Evolutionary conservation across 2,888 invertebrate species (phyloP).

Genomic region (Idaea aversata): DNA sequence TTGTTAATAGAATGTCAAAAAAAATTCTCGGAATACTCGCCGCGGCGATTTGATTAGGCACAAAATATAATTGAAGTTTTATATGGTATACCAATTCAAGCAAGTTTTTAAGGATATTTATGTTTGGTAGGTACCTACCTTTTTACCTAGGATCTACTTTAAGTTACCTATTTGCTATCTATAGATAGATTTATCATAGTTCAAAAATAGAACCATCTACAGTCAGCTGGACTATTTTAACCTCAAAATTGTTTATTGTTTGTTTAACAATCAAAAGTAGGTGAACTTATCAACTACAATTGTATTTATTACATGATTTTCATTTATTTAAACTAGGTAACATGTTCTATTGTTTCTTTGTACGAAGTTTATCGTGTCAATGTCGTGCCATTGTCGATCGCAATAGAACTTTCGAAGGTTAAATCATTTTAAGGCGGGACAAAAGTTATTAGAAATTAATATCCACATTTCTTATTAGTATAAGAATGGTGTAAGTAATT

Average conservation of each 20-base stretch:
- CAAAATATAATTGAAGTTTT: no score
- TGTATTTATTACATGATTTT: neutral
- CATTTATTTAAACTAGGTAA: neutral
- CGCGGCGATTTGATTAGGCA: no score
- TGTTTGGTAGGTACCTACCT: no score
- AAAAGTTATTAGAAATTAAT: neutral
- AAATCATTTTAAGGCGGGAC: neutral
- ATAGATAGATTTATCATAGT: neutral
- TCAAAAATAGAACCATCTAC: neutral
- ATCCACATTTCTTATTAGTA: neutral
- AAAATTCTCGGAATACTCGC: no score
- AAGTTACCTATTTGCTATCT: no score
- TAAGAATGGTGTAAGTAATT: neutral
- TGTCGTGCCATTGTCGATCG: neutral
- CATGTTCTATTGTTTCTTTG: neutral
- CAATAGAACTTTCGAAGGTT: neutral
- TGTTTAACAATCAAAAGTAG: neutral
- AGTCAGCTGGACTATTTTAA: neutral
- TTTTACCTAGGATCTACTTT: no score
- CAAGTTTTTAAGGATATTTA: no score
- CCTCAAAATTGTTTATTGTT: neutral
- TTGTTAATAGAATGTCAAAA: no score
- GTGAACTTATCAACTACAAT: neutral
- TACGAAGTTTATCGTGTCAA: slow-evolving; percentile 3
- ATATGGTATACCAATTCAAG: no score